Evolutionary conservation across 2,888 invertebrate species (phyloP).

Genomic region (Ochropleura plecta): DNA sequence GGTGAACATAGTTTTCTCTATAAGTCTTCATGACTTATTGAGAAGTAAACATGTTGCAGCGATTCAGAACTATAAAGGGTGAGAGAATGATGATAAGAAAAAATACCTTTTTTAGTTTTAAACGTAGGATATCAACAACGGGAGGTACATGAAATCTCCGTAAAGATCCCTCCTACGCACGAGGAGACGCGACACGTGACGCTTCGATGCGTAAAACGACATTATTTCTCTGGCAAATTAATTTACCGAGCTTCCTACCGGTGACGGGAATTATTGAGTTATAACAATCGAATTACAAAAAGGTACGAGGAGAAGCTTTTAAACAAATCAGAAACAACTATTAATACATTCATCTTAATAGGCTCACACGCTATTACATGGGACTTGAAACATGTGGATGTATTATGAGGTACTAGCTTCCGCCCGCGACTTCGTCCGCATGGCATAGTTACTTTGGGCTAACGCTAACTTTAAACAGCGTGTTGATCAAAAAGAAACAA

Average conservation of each 20-base stretch:
- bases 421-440: no score
- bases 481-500: no score
- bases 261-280: conserved; percentile 21
- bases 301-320: neutral
- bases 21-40: no score
- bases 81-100: neutral
- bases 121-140: no score
- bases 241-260: conserved; percentile 8
- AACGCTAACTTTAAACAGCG: no score
- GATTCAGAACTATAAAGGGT: neutral
- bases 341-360: neutral
- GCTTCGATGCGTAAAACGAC: conserved; percentile 14
- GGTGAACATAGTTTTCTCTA: no score
- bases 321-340: conserved; percentile 13
- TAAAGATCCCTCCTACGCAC: neutral
- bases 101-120: neutral
- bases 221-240: conserved; percentile 27
- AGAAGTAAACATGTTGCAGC: neutral
- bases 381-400: no score
- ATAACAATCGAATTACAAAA: conserved; percentile 24
- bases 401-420: no score
- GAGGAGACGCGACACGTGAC: neutral
- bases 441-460: no score
- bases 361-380: no score
- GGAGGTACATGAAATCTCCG: neutral